These are phyloP conservation scores for Drosophila pegasa DNA, from an alignment of 2,888 invertebrate species.

Conservation along the genomic window DNA sequence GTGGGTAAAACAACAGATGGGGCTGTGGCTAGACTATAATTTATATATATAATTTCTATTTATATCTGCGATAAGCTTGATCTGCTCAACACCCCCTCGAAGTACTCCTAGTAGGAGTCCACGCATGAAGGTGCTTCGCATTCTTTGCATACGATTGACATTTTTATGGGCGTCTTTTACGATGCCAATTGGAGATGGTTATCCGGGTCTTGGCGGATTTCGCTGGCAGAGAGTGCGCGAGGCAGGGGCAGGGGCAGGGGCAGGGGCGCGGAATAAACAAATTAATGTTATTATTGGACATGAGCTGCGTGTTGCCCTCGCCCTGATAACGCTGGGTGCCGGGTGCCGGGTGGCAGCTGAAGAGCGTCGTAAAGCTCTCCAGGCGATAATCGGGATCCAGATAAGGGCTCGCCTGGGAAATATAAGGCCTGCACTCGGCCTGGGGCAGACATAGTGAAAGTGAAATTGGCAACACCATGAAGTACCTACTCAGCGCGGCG, in stretches of 20 bases:
- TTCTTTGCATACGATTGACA: constrained; percentile 25
- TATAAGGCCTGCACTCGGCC: constrained; percentile 32
- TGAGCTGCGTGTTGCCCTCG: constrained; percentile 13
- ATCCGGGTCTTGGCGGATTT: constrained; percentile 28
- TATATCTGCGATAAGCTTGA: neutral
- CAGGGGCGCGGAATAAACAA: constrained; percentile 23
- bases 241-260: neutral
- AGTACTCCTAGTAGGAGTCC: constrained; percentile 15
- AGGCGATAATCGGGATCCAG: constrained; percentile 30
- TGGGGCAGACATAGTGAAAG: constrained; percentile 55
- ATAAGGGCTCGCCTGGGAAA: constrained; percentile 36
- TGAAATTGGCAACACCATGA: constrained; percentile 59
- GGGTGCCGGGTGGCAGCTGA: constrained; percentile 34
- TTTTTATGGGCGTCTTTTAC: constrained; percentile 53
- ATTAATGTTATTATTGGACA: constrained; percentile 27
- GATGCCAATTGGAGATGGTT: constrained; percentile 48
- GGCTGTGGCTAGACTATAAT: neutral
- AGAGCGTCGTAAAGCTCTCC: constrained; percentile 66
- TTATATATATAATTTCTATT: neutral
- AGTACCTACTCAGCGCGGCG: constrained; percentile 49
- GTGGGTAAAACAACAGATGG: constrained; percentile 29
- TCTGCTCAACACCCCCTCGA: constrained; percentile 1
- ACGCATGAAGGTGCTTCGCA: constrained; percentile 12
- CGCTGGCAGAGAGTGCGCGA: constrained; percentile 1
- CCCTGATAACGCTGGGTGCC: constrained; percentile 35